Evolutionary conservation across 1,140 invertebrate genomes (phyloP).

Genomic region (Halictus rubicundus): DNA sequence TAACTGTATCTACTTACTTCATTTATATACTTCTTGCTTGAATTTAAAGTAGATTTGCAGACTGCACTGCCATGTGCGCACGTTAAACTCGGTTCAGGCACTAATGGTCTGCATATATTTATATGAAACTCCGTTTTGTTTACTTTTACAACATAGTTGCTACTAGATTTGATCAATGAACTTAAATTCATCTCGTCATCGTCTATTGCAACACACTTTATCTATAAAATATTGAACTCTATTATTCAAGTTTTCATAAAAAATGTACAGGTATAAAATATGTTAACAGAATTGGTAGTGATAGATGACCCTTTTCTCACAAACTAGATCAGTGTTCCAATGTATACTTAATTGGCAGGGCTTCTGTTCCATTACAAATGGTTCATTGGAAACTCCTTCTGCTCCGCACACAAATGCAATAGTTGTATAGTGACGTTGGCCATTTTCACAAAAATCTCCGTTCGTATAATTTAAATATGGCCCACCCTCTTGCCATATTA

Average conservation of each 20-base stretch:
- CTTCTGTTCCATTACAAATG: constrained; percentile 77
- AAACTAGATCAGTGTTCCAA: constrained; percentile 78
- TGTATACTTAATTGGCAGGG: constrained; percentile 79
- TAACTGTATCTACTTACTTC: constrained; percentile 73
- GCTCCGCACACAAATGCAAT: constrained; percentile 80
- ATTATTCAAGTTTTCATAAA: constrained; percentile 9
- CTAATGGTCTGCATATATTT: constrained; percentile 80
- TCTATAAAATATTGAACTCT: constrained; percentile 50
- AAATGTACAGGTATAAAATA: background rate
- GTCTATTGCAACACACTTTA: constrained; percentile 66
- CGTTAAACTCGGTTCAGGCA: constrained; percentile 76
- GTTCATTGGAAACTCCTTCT: constrained; percentile 68
- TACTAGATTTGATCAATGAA: constrained; percentile 73
- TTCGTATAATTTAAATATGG: constrained; percentile 81
- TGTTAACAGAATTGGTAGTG: constrained; percentile 2
- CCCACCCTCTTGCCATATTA: constrained; percentile 79
- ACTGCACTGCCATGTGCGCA: constrained; percentile 79
- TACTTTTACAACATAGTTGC: constrained; percentile 78
- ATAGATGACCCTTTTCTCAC: constrained; percentile 75
- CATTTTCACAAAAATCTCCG: constrained; percentile 74
- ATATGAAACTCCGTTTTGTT: constrained; percentile 73
- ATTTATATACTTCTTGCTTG: constrained; percentile 69
- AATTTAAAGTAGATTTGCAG: constrained; percentile 75
- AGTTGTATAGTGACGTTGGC: constrained; percentile 75
- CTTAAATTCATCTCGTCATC: constrained; percentile 75